These are phyloP conservation scores for Drosophila nigricruria DNA, from an alignment of 2,888 invertebrate genomes.

Conservation along the genomic window DNA sequence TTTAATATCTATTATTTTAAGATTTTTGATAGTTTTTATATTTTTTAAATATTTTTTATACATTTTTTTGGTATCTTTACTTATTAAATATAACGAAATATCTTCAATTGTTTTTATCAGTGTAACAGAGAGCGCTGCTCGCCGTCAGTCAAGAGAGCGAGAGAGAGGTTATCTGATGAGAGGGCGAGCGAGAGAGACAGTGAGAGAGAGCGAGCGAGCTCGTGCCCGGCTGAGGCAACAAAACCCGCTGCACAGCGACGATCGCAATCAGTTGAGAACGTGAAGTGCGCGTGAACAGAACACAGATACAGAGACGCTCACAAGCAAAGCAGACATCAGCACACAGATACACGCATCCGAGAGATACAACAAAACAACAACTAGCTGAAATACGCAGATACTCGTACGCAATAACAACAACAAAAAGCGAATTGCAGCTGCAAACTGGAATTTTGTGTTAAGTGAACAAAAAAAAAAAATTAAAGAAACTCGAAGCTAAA, in stretches of 20 bases:
- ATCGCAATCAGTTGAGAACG: slow-evolving; percentile 74
- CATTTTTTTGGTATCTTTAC: not conserved
- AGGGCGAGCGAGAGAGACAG: slow-evolving; percentile 22
- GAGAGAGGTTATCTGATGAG: slow-evolving; percentile 11
- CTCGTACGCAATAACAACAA: slow-evolving; percentile 47
- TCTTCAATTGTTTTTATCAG: slow-evolving; percentile 14
- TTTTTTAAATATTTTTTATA: not conserved
- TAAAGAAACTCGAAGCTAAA: slow-evolving; percentile 56
- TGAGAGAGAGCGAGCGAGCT: slow-evolving; percentile 7
- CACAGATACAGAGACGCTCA: slow-evolving; percentile 19
- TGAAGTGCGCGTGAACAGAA: slow-evolving; percentile 61
- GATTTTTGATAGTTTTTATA: not conserved
- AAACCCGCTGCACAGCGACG: slow-evolving; percentile 67
- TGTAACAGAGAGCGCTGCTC: slow-evolving; percentile 32
- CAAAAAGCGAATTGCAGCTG: slow-evolving; percentile 63
- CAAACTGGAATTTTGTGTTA: slow-evolving; percentile 73
- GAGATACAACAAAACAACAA: slow-evolving; percentile 33
- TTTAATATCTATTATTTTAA: too few relatives aligned
- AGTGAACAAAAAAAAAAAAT: slow-evolving; percentile 51
- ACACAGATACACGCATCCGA: slow-evolving; percentile 9
- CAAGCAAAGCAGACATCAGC: not conserved
- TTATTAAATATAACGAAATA: not conserved
- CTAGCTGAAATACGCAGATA: slow-evolving; percentile 49
- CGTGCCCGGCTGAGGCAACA: slow-evolving; percentile 54
- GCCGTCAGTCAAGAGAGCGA: not conserved